Percentiles rank a stretch among this genome's conserved stretches.
phyloP scores from a whole-genome alignment of 1,140 invertebrate genomes.

The Drosophila subpulchrella region DNA sequence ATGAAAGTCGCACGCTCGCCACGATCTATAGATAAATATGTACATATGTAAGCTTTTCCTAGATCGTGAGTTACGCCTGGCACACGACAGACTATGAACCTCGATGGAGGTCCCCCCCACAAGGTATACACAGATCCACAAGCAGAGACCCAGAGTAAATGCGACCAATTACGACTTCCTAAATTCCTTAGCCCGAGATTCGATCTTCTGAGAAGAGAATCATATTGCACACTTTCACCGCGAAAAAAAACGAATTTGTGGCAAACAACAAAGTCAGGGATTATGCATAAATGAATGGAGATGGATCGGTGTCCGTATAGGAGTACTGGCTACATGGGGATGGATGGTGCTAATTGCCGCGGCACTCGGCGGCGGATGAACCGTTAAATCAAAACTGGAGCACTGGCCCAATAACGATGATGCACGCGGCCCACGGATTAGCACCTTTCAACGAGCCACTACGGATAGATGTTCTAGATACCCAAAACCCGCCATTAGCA shows the following conservation, averaged over 20 bases:
- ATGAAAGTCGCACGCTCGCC: slow-evolving; percentile 55
- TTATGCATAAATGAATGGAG: slow-evolving; percentile 72
- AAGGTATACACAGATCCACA: neutral
- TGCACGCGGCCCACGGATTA: slow-evolving; percentile 64
- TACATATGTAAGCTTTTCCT: slow-evolving; percentile 10
- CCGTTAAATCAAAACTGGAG: slow-evolving; percentile 77
- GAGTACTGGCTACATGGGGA: slow-evolving; percentile 23
- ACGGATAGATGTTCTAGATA: slow-evolving; percentile 67
- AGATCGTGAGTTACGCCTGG: slow-evolving; percentile 56
- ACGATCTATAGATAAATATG: slow-evolving; percentile 18
- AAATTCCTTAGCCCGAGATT: slow-evolving; percentile 9
- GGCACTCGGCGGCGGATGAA: slow-evolving; percentile 68
- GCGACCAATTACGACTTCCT: slow-evolving; percentile 31
- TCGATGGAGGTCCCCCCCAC: slow-evolving; percentile 2
- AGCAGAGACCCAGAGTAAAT: slow-evolving; percentile 2
- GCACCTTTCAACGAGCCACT: slow-evolving; percentile 62
- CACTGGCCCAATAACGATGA: slow-evolving; percentile 66
- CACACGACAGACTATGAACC: slow-evolving; percentile 52
- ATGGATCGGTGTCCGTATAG: slow-evolving; percentile 18
- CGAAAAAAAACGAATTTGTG: slow-evolving; percentile 63
- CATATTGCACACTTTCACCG: slow-evolving; percentile 74
- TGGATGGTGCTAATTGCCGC: slow-evolving; percentile 61
- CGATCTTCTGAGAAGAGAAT: slow-evolving; percentile 17
- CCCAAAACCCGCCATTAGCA: slow-evolving; percentile 58
- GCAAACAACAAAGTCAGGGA: slow-evolving; percentile 47